Evolutionary conservation across 2,888 invertebrate genomes (phyloP).

Genomic region (Eulithis testata): DNA sequence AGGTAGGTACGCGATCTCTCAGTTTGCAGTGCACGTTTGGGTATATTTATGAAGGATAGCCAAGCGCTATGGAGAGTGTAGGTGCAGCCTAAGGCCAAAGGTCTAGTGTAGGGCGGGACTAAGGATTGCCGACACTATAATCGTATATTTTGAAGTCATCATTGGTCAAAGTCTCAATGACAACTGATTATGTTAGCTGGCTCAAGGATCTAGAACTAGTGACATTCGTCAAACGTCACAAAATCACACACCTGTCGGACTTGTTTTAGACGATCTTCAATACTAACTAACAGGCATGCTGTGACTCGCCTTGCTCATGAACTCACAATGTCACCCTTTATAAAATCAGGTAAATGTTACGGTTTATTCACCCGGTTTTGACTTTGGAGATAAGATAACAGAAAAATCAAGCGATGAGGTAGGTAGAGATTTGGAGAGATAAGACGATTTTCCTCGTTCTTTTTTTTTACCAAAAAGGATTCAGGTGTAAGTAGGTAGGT

Average conservation of each 20-base stretch:
- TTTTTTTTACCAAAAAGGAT: no score
- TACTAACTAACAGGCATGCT: constrained; percentile 3
- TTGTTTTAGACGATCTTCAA: constrained; percentile 15
- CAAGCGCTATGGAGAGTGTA: no score
- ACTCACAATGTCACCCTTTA: constrained; percentile 33
- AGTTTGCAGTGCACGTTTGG: no score
- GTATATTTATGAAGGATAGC: no score
- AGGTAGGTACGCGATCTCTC: no score
- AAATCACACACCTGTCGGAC: constrained; percentile 41
- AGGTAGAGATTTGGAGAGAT: background rate
- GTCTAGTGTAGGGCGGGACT: no score
- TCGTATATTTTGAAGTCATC: no score
- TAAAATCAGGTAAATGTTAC: constrained; percentile 13
- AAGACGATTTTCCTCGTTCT: no score
- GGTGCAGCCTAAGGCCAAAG: no score
- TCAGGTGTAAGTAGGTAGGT: background rate
- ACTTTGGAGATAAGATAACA: background rate
- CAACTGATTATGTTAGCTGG: no score
- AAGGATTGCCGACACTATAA: no score
- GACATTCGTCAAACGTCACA: background rate
- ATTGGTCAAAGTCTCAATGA: no score
- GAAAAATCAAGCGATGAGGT: constrained; percentile 1
- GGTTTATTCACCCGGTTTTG: constrained; percentile 16
- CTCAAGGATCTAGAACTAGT: background rate
- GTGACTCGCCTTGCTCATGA: constrained; percentile 46